Percentiles rank a stretch among this genome's conserved stretches.
Conservation (phyloP, 2,888 invertebrate genomes). For the Gymnocheta viridis region DNA sequence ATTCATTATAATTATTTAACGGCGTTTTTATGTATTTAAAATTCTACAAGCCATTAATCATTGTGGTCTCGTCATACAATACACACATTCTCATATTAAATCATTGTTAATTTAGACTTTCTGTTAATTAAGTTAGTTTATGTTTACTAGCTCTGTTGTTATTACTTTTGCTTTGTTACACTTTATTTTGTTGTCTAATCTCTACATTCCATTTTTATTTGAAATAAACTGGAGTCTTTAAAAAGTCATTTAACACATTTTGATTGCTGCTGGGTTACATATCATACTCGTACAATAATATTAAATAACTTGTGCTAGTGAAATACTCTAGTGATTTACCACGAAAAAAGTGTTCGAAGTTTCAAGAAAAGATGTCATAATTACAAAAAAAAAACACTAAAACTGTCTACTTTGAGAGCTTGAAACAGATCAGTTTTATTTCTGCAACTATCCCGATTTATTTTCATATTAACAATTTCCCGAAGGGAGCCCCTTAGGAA, state of each 20-base stretch:
- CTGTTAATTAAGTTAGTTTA: conserved; percentile 21
- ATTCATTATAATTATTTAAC: conserved; percentile 66
- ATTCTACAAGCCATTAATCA: conserved; percentile 71
- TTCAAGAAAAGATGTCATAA: no score
- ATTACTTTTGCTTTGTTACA: background rate
- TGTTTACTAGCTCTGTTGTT: background rate
- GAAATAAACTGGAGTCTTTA: background rate
- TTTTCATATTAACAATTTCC: no score
- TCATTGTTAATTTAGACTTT: conserved; percentile 18
- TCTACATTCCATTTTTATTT: conserved; percentile 24
- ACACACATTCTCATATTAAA: background rate
- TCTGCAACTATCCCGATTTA: no score
- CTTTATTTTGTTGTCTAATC: conserved; percentile 7
- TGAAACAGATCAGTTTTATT: no score
- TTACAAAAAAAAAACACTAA: no score
- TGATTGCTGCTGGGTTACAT: no score
- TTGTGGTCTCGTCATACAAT: conserved; percentile 37
- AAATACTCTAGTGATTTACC: no score
- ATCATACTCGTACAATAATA: no score
- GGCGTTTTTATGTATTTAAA: conserved; percentile 63
- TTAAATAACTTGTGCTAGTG: no score
- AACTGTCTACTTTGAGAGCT: no score
- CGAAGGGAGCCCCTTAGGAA: no score
- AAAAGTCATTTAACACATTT: background rate
- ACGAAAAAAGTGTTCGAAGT: no score